Evolutionary conservation across 2,113 vertebrate species (phyloP), one percentile per base, ranked within the genome.

Genomic region (Phalacrocorax pelagicus): DNA sequence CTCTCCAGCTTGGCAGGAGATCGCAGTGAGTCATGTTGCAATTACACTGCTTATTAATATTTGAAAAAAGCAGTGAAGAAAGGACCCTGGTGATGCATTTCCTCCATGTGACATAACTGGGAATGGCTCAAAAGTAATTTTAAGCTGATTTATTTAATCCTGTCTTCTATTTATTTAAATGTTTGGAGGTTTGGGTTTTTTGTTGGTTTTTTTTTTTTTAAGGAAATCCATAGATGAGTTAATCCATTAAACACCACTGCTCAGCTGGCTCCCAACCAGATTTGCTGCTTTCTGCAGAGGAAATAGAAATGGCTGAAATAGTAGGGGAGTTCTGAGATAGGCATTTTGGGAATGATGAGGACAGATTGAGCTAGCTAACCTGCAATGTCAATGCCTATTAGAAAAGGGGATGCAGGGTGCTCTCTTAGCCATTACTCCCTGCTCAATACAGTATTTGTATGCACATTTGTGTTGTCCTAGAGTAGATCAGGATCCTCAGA

Each of bases 81-180:
- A 92, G 95, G 94, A 86, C 96, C 90, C 95, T 59, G 92, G 95
- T 93, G 96, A 95, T 97, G 96, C 88, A 59, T 97, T 97, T 97
- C 96, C 96, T 96, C 86, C 95, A 62, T 85, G 94, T 96, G 96
- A 96, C 93, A 90, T 62, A 83, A 90, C 95, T 88, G 92, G 92
- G 96, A 90, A 96, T 90, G 82, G 95, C 90, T 88, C 92, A 77
- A 88, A 94, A 96, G 96, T 92, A 36, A 95, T 92, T 96, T 90
- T 96, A 97, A 97, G 91, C 91, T 96, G 97, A 97, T 98, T 97
- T 97, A 97, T 97, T 97, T 94, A 96, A 97, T 97, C 96, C 94
- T 87, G 93, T 57, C 90, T 77, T 84, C 91, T 94, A 66, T 96
- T 96, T 97, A 94, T 91, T 92, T 69, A 79, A 95, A 88, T 93